phyloP scores from a whole-genome alignment of 2,888 invertebrate genomes.

The Agriotes lineatus region DNA sequence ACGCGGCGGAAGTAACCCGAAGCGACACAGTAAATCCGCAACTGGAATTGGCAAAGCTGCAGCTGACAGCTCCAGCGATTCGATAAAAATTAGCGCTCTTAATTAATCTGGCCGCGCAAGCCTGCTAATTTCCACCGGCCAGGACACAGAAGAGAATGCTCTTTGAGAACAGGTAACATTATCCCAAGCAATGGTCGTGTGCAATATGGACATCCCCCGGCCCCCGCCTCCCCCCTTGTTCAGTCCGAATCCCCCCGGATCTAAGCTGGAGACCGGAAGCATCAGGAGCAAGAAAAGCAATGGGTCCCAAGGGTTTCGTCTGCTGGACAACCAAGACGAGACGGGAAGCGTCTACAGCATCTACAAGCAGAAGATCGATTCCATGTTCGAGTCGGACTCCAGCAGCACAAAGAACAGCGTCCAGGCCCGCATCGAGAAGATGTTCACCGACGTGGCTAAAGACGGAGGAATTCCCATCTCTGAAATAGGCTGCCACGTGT shows the following conservation, averaged over 20 bases:
- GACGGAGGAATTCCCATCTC: conserved; percentile 70
- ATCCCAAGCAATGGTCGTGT: conserved; percentile 52
- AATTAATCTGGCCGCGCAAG: neutral
- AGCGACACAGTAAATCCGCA: too few relatives aligned
- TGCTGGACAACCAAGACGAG: conserved; percentile 57
- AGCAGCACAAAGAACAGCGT: conserved; percentile 77
- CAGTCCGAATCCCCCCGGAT: neutral
- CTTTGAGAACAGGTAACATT: too few relatives aligned
- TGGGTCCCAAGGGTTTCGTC: conserved; percentile 59
- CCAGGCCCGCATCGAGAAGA: conserved; percentile 87
- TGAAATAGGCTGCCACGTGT: conserved; percentile 67
- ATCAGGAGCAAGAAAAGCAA: conserved; percentile 55
- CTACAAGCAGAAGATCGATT: conserved; percentile 88
- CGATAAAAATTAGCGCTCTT: too few relatives aligned
- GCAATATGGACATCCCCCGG: conserved; percentile 61
- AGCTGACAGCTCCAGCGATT: too few relatives aligned
- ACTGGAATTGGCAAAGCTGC: too few relatives aligned
- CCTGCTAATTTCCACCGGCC: neutral
- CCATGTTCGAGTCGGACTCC: conserved; percentile 75
- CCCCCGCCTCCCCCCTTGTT: conserved; percentile 59
- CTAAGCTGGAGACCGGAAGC: conserved; percentile 51
- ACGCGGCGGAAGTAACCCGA: too few relatives aligned
- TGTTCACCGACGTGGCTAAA: conserved; percentile 82
- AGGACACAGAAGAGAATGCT: neutral
- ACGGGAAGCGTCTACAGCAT: conserved; percentile 71